Base-by-base conservation (phyloP, 2,888 invertebrate species). In the Mythimna ferrago region DNA sequence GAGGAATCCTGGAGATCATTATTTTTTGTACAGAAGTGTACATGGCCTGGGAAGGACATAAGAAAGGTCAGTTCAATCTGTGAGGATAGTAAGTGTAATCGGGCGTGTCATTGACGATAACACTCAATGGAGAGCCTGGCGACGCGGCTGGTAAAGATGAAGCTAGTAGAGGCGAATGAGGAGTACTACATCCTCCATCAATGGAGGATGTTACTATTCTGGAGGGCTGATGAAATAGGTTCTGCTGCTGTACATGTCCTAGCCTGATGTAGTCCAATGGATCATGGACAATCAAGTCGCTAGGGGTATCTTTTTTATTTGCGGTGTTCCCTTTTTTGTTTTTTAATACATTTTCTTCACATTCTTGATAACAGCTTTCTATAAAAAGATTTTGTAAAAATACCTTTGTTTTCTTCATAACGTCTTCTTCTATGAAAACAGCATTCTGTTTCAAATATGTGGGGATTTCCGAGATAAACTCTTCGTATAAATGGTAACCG, bases 21-120 rank as follows among this genome's bases (percentile, higher is more conserved):
- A 1, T 26, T 71, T 73, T 73, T 26, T n/a, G 56, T 48, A 51
- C n/a, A 62, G 14, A 56, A 75, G 9, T 32, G 11, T n/a, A 26
- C 21, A 48, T 32, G 44, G 14, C 14, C 44, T 44, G 21, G 63
- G 3, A 53, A 56, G 11, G 35, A 26, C 35, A 7, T 9, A 51
- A 5, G 6, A 35, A 51, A 26, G 54, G 26, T 80, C 89, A 89
- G 84, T 94, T 93, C 66, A 95, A 86, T 86, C 88, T 92, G 82
- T 95, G 95, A 16, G 95, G 94, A 78, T 92, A 95, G 81, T 91
- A 95, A 56, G 86, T 85, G 83, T 94, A 94, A 69, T 94, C 92
- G 10, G 95, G 95, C n/a, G 94, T 92, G 60, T 92, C 89, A 64
- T 85, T 85, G 53, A 87, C 65, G 19, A 83, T 77, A 48, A 85